phyloP scores from a whole-genome alignment of 2,888 invertebrate species.

The Cheilosia vulpina region DNA sequence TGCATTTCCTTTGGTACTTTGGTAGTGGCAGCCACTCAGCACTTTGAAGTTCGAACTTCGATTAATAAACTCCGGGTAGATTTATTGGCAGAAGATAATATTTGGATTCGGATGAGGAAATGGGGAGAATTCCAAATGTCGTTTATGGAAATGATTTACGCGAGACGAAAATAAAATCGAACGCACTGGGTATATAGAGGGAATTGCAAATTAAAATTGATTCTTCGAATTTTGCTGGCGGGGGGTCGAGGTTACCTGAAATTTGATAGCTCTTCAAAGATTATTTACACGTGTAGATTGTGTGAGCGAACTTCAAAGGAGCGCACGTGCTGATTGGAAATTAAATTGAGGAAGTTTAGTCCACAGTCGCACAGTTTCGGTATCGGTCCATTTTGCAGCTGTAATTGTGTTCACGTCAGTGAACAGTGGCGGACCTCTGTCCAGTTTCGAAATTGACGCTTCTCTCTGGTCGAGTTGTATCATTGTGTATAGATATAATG shows the following conservation, averaged over 20 bases:
- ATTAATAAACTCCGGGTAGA: conserved; percentile 1
- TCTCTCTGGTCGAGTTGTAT: no score
- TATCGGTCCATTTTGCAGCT: no score
- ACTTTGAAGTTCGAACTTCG: conserved; percentile 17
- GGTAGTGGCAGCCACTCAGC: neutral
- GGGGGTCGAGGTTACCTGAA: neutral
- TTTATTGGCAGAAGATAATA: conserved; percentile 5
- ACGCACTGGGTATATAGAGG: neutral
- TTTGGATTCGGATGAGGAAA: neutral
- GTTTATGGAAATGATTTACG: conserved; percentile 1
- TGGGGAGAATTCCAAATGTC: neutral
- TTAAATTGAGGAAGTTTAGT: no score
- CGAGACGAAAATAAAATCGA: neutral
- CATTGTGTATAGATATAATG: no score
- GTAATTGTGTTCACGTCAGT: no score
- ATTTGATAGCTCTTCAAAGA: no score
- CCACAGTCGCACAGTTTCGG: no score
- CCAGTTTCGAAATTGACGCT: no score
- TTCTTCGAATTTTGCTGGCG: neutral
- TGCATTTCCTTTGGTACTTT: neutral
- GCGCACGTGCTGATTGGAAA: no score
- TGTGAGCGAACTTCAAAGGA: no score
- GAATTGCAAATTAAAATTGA: neutral
- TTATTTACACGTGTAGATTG: no score
- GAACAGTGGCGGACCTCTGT: no score